These are phyloP conservation scores for Drosophila ogumai DNA, from an alignment of 1,140 invertebrate genomes.

Conservation along the genomic window DNA sequence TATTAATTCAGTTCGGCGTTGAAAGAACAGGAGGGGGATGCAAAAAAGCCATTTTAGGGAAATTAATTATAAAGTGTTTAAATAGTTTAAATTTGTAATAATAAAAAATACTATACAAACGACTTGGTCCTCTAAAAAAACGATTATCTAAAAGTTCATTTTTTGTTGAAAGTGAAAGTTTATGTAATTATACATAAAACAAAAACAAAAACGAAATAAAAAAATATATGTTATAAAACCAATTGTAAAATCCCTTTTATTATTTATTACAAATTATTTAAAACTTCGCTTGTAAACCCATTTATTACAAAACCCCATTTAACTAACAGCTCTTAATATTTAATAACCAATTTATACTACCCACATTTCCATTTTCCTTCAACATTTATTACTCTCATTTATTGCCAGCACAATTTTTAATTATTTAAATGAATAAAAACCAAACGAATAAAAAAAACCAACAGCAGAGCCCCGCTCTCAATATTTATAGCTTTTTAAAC, in stretches of 20 bases:
- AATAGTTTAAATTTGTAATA: not conserved
- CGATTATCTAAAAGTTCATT: not conserved
- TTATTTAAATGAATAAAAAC: conserved; percentile 68
- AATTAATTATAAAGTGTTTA: not conserved
- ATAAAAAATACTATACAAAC: not conserved
- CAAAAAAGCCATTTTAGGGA: not conserved
- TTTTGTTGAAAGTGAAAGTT: no score
- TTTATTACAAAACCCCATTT: not conserved
- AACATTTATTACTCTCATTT: conserved; percentile 51
- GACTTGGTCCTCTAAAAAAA: not conserved
- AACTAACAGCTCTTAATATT: not conserved
- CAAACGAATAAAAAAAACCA: conserved; percentile 40
- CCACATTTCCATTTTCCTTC: conserved; percentile 14
- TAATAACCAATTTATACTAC: conserved; percentile 11
- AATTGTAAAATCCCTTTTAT: not conserved
- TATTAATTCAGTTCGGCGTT: conserved; percentile 73
- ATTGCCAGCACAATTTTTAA: conserved; percentile 49
- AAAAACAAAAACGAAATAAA: no score
- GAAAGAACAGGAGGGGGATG: conserved; percentile 5
- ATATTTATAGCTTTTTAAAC: conserved; percentile 85
- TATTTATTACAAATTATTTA: not conserved
- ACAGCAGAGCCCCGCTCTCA: conserved; percentile 51
- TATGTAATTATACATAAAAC: no score
- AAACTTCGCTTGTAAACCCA: not conserved
- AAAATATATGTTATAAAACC: not conserved